Evolutionary conservation across 2,797 vertebrate genomes (phyloP), one percentile per base, ranked within the genome.

Genomic region (Brachymystax lenok): DNA sequence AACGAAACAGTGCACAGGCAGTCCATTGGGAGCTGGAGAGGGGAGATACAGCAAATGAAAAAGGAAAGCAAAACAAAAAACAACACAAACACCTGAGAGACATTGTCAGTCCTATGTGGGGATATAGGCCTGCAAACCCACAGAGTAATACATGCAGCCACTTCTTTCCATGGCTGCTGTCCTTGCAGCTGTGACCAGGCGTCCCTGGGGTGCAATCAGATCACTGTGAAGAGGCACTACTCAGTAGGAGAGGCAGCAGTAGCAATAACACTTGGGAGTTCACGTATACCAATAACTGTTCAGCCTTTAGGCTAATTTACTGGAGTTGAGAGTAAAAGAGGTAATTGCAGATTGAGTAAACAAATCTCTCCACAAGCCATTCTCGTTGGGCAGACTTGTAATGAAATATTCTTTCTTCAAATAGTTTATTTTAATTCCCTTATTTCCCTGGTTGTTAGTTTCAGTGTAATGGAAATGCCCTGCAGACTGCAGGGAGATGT

Each of bases 401-500:
- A 89, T 83, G 76, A 84, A 87, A 89, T 86, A 80, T 77, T 72
- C 82, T 63, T 79, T 70, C 77, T 56, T 77, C 77, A 86, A 90
- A 88, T 79, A 81, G 88, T 91, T 90, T 87, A 86, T 86, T 87
- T 78, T 80, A 82, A 85, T 78, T 80, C 54, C 51, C 79, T 76
- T 85, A 90, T 83, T 85, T 81, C 81, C 69, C 40, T 40, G 80
- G 28, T 85, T 88, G 84, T 76, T 85, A 80, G 87, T 88, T 86
- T 88, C 30, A 76, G 82, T 77, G 67, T 76, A 77, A 84, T 85
- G 83, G 74, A 80, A 80, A 82, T 24, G 76, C 75, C 80, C 82
- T 67, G 85, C 63, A 16, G 12, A 50, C 24, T 12, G 68, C 54
- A 59, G 56, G 75, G 77, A 30, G 77, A 75, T 82, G 80, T 84